phyloP scores from a whole-genome alignment of 1,140 invertebrate genomes.

The Ruditapes philippinarum region DNA sequence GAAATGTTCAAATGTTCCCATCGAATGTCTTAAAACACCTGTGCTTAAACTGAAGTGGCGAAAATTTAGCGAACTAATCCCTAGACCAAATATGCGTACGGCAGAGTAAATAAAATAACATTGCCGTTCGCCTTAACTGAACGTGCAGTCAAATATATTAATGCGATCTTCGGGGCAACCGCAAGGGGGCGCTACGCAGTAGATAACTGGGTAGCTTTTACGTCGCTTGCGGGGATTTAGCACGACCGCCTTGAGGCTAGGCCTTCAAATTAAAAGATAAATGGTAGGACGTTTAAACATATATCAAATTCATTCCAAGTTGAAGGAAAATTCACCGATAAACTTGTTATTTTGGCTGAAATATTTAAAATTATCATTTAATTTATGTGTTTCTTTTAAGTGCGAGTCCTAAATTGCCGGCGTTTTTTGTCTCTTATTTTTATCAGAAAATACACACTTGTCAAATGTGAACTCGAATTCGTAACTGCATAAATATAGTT shows the following conservation, averaged over 20 bases:
- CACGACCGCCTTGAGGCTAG: conserved; percentile 21
- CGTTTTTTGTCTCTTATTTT: too few species aligned
- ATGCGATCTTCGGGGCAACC: conserved; percentile 56
- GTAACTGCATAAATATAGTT: too few species aligned
- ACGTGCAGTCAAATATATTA: conserved; percentile 61
- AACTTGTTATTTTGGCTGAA: neutral
- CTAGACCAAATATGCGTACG: conserved; percentile 43
- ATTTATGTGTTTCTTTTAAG: conserved; percentile 5
- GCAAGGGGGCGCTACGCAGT: neutral
- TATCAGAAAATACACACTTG: too few species aligned
- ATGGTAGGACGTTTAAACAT: conserved; percentile 21
- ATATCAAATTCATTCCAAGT: conserved; percentile 38
- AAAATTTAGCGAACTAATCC: conserved; percentile 56
- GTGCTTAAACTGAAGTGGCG: conserved; percentile 41
- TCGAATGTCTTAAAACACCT: conserved; percentile 55
- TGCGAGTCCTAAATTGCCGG: neutral
- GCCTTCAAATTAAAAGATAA: conserved; percentile 48
- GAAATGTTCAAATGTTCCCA: neutral
- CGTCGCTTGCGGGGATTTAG: conserved; percentile 42
- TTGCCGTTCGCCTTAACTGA: conserved; percentile 57
- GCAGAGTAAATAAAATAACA: conserved; percentile 53
- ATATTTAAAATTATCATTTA: conserved; percentile 15
- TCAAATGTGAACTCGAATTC: neutral
- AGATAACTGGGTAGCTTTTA: conserved; percentile 51
- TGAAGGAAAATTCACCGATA: conserved; percentile 10